phyloP scores from a whole-genome alignment of 30 jellyfish, hydroid and myxozoan species.

The Hydra vulgaris region DNA sequence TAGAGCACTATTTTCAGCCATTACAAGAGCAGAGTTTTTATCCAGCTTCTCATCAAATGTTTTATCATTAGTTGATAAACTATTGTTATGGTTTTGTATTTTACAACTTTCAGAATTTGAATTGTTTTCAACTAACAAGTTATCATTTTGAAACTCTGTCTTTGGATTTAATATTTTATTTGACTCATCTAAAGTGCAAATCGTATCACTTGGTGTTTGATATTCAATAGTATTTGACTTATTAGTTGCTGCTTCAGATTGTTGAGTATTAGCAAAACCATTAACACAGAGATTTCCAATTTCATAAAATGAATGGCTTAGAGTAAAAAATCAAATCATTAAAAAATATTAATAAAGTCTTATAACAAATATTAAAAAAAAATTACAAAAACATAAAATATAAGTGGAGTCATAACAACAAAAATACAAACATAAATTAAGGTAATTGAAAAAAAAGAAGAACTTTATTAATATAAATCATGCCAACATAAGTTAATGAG shows the following conservation, averaged over 20 bases:
- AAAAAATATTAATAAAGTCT: too few species aligned
- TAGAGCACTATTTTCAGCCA: neutral
- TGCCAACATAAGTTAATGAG: too few species aligned
- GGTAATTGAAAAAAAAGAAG: too few species aligned
- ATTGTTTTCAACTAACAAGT: neutral
- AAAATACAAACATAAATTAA: too few species aligned
- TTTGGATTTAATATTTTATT: neutral
- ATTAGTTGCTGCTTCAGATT: neutral
- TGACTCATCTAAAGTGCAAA: neutral
- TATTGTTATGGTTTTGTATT: neutral
- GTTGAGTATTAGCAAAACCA: neutral
- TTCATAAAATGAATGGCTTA: neutral
- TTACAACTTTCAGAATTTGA: neutral
- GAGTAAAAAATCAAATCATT: too few species aligned
- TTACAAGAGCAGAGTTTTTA: neutral
- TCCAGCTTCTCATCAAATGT: neutral
- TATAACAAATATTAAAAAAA: too few species aligned
- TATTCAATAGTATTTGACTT: neutral
- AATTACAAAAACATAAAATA: too few species aligned
- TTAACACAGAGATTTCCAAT: neutral
- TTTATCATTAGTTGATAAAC: too few species aligned
- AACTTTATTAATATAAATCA: too few species aligned
- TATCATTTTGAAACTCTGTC: neutral
- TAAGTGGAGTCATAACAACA: too few species aligned
- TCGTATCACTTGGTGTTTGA: neutral